phyloP scores from a whole-genome alignment of 1,140 invertebrate species.

The Goniozus legneri region DNA sequence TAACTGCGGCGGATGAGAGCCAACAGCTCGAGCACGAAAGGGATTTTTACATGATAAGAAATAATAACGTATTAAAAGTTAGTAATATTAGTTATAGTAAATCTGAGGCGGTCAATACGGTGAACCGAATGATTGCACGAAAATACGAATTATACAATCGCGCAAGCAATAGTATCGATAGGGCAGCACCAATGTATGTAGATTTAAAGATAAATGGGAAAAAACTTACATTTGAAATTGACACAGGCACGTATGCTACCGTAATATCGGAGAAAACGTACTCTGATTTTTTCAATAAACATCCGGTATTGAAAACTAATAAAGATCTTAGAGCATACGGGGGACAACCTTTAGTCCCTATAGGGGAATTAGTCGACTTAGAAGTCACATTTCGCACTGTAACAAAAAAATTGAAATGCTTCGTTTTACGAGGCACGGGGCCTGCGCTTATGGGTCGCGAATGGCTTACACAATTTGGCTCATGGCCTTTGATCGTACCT shows the following conservation, averaged over 20 bases:
- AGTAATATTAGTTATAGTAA: background rate
- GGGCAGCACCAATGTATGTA: background rate
- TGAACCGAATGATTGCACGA: background rate
- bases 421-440: conserved; percentile 24
- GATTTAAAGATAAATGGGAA: background rate
- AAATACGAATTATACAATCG: background rate
- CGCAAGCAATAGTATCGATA: background rate
- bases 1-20: background rate
- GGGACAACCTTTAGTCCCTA: background rate
- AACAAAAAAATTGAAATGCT: conserved; percentile 7
- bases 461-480: conserved; percentile 12
- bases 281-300: background rate
- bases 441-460: conserved; percentile 25
- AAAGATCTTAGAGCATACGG: conserved; percentile 7
- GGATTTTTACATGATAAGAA: background rate
- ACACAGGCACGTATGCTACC: conserved; percentile 5
- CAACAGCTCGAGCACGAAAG: background rate
- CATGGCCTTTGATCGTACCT: conserved; percentile 8
- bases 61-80: background rate
- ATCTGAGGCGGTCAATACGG: background rate
- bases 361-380: conserved; percentile 4
- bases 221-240: conserved; percentile 5
- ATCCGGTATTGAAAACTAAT: conserved; percentile 3
- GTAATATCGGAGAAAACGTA: conserved; percentile 4
- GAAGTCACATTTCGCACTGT: conserved; percentile 3